A percentile compares a stretch with the other conserved stretches of the same genome.
Evolutionary conservation across 2,797 vertebrate genomes (phyloP).

Genomic region (Hipposideros larvatus): DNA sequence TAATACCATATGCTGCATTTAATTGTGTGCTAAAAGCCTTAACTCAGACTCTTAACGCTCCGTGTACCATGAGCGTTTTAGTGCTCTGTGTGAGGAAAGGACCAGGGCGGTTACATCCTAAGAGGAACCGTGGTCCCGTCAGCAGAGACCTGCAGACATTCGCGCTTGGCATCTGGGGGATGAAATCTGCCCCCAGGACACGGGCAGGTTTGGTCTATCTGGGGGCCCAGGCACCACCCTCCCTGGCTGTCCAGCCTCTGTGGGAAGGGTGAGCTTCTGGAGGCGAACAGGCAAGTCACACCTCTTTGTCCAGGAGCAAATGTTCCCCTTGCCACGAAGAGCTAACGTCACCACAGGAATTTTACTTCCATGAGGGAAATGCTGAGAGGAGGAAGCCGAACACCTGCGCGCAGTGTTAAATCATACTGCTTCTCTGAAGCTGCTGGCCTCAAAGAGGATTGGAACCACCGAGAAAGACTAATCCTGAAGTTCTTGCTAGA

Average conservation of each 20-base stretch:
- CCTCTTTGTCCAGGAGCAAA: neutral
- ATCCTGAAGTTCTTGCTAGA: neutral
- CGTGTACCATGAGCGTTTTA: slow-evolving; percentile 46
- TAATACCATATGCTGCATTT: slow-evolving; percentile 70
- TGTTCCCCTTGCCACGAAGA: neutral
- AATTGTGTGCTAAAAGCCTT: slow-evolving; percentile 78
- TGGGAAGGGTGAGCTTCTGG: neutral
- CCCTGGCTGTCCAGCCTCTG: neutral
- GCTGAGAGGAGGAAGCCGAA: neutral
- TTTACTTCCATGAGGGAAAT: slow-evolving; percentile 11
- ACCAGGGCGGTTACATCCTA: neutral
- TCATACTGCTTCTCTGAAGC: slow-evolving; percentile 23
- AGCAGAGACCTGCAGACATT: neutral
- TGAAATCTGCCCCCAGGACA: neutral
- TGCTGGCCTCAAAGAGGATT: neutral
- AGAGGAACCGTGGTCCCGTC: neutral
- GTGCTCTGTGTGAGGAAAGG: neutral
- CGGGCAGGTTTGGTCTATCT: neutral
- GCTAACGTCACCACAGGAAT: neutral
- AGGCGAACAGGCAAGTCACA: neutral
- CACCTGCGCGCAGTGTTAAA: neutral
- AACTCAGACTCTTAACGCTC: slow-evolving; percentile 59
- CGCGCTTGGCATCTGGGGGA: neutral
- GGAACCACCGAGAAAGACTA: slow-evolving; percentile 20
- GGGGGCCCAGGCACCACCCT: neutral